Evolutionary conservation across 2,888 invertebrate species (phyloP).

Genomic region (Synanthedon formicaeformis): DNA sequence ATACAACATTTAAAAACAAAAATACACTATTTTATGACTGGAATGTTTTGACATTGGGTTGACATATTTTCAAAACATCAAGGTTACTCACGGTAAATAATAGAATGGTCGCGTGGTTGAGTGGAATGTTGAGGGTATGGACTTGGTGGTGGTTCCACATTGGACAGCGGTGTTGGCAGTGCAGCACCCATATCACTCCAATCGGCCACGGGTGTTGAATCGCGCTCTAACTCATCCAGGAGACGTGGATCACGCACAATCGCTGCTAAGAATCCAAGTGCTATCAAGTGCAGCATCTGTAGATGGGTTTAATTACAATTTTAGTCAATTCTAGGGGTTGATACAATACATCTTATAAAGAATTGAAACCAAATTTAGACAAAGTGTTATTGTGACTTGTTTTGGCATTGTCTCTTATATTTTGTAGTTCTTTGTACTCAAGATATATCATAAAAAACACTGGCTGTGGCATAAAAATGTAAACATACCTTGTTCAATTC

Average conservation of each 20-base stretch:
- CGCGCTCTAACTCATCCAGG: slow-evolving; percentile 72
- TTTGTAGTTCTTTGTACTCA: no score
- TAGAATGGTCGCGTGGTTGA: slow-evolving; percentile 70
- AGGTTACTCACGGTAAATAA: slow-evolving; percentile 74
- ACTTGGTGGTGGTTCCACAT: slow-evolving; percentile 73
- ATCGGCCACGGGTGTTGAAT: slow-evolving; percentile 48
- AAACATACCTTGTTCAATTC: no score
- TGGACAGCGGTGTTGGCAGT: slow-evolving; percentile 80
- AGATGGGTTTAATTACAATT: background rate
- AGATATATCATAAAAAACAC: no score
- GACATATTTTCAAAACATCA: no score
- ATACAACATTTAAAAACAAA: no score
- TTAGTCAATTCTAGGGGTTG: background rate
- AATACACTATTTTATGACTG: no score
- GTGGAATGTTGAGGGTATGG: slow-evolving; percentile 57
- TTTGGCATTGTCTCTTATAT: no score
- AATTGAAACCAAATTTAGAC: background rate
- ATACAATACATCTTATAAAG: background rate
- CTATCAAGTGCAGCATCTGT: slow-evolving; percentile 81
- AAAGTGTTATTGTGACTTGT: no score
- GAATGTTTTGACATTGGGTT: no score
- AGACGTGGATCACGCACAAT: slow-evolving; percentile 80
- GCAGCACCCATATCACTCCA: slow-evolving; percentile 51
- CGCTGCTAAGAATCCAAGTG: slow-evolving; percentile 79
- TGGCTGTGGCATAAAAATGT: no score